Evolutionary conservation across 2,797 vertebrate genomes (phyloP), one percentile per base, ranked within the genome.

Genomic region (Mormyrus proboscirostris): DNA sequence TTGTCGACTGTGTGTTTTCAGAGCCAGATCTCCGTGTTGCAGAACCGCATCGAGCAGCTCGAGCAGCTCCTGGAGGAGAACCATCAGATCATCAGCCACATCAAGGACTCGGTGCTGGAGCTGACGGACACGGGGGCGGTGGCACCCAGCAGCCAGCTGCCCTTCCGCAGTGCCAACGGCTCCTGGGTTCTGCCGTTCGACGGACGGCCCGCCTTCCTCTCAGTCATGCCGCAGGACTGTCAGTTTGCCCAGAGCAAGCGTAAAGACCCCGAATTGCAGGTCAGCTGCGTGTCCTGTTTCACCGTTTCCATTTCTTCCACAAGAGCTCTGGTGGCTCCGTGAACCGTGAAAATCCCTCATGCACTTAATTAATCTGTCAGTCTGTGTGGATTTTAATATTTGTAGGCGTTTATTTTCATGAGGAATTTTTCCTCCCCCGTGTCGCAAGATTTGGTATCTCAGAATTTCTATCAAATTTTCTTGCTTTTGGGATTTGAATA

Each of bases 61-160:
- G 99, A 99, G 89, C 98, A 99, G 95, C 97, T 99, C 83, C 92
- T 99, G 94, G 99, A 99, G 92, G 99, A 99, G 94, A 99, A 99
- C 95, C 99, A 99, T 47, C 98, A 99, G 94, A 99, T 99, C 94
- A 99, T 99, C 95, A 99, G 97, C 94, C 98, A 99, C 96, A 99
- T 99, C 96, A 99, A 99, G 94, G 98, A 99, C 95, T 99, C 99
- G 0, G 98, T 99, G 92, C 97, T 99, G 94, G 98, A 99, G 96
- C 96, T 99, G 93, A 99, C 98, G 0, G 98, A 98, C 92, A 97
- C 98, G 0, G 97, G 97, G 93, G 93, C 97, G 92, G 0, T 95
- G 92, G 95, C 96, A 91, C 88, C 94, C 93, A 94, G 95, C 88
- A 95, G 94, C 91, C 96, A 96, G 22, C 94, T 96, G 91, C 96